Evolutionary conservation across 2,888 invertebrate species (phyloP).

Genomic region (Helobdella robusta): DNA sequence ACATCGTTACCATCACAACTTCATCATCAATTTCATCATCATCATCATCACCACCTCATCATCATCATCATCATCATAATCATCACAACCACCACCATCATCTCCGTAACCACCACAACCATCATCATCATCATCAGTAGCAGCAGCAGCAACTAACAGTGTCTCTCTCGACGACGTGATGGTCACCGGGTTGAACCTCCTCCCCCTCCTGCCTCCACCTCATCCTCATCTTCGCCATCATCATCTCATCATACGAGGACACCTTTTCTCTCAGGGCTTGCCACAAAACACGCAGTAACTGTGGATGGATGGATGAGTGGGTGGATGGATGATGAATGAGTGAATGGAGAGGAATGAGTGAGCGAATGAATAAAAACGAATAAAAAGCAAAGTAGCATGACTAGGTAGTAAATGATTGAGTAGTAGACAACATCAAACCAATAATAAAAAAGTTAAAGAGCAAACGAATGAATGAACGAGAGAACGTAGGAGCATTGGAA

Average conservation of each 20-base stretch:
- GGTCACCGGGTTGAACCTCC: constrained; percentile 39
- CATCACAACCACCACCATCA: not conserved
- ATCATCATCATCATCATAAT: not conserved
- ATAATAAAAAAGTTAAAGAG: no score
- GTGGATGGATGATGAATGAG: no score
- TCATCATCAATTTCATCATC: not conserved
- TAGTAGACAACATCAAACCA: no score
- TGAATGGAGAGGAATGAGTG: no score
- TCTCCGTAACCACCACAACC: not conserved
- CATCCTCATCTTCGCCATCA: constrained; percentile 61
- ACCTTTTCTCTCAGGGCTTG: constrained; percentile 49
- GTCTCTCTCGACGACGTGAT: constrained; percentile 36
- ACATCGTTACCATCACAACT: not conserved
- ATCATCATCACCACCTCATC: not conserved
- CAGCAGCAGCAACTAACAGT: not conserved
- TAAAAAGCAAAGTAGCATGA: no score
- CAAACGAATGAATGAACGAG: no score
- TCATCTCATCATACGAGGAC: constrained; percentile 62
- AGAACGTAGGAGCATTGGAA: no score
- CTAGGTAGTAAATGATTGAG: no score
- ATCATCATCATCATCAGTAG: not conserved
- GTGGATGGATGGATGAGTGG: no score
- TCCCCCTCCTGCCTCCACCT: constrained; percentile 52
- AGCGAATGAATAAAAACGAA: no score
- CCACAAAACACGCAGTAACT: constrained; percentile 45